Conservation (phyloP, 2,888 invertebrate species). For the Campopleginae sp. region DNA sequence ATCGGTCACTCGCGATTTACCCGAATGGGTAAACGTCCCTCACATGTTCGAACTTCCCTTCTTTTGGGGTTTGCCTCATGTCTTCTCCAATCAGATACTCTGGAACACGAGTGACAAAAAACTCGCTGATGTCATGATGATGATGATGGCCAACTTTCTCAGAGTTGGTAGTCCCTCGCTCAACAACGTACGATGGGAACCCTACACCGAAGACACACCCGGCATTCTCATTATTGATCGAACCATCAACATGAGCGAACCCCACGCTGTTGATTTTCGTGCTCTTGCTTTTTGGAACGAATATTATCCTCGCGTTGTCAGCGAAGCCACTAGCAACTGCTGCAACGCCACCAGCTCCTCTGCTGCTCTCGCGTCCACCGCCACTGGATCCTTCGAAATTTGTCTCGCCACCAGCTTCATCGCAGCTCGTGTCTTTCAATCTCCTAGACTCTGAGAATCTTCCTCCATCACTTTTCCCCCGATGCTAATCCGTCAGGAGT, state of each 20-base stretch:
- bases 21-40: constrained; percentile 92
- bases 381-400: constrained; percentile 34
- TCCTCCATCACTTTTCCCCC: background rate
- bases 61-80: constrained; percentile 92
- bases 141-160: constrained; percentile 92
- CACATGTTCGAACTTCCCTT: constrained; percentile 93
- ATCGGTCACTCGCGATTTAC: constrained; percentile 88
- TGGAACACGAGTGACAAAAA: constrained; percentile 93
- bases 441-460: constrained; percentile 28
- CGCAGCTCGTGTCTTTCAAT: constrained; percentile 42
- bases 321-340: constrained; percentile 89
- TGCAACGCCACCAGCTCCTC: constrained; percentile 86
- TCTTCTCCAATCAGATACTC: constrained; percentile 80
- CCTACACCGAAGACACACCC: constrained; percentile 88
- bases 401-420: constrained; percentile 60
- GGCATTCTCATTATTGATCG: constrained; percentile 91
- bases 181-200: constrained; percentile 90
- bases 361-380: constrained; percentile 36
- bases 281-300: constrained; percentile 94
- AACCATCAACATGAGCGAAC: constrained; percentile 91
- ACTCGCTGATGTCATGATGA: constrained; percentile 92
- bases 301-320: constrained; percentile 91
- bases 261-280: constrained; percentile 89
- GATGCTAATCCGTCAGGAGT: no score
- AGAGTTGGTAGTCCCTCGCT: constrained; percentile 87